These are phyloP conservation scores for Diarsia rubi DNA, from an alignment of 2,888 invertebrate species.

Conservation along the genomic window DNA sequence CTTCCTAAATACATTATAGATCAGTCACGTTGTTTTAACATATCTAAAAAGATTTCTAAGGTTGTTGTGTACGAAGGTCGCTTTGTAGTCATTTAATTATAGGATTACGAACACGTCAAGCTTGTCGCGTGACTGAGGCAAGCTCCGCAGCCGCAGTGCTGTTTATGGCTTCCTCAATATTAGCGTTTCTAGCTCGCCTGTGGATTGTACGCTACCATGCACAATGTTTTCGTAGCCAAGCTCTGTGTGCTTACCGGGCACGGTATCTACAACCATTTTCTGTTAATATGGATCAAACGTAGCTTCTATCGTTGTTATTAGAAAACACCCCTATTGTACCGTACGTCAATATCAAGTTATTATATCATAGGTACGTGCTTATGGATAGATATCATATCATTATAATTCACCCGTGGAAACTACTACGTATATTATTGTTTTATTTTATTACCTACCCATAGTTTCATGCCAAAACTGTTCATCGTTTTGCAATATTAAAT, in stretches of 20 bases:
- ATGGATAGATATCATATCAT: slow-evolving; percentile 5
- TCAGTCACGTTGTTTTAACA: slow-evolving; percentile 34
- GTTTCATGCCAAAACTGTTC: slow-evolving; percentile 5
- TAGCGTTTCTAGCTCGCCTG: slow-evolving; percentile 50
- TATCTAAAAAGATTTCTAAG: slow-evolving; percentile 60
- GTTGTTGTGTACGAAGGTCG: slow-evolving; percentile 68
- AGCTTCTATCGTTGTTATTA: slow-evolving; percentile 2
- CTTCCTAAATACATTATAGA: slow-evolving; percentile 8
- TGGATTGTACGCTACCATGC: slow-evolving; percentile 48
- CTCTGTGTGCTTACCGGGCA: slow-evolving; percentile 25
- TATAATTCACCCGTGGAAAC: slow-evolving; percentile 6
- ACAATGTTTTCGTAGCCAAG: slow-evolving; percentile 36
- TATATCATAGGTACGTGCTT: not conserved
- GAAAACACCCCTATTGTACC: slow-evolving; percentile 28
- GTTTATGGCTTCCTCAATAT: slow-evolving; percentile 66
- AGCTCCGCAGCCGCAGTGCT: slow-evolving; percentile 59
- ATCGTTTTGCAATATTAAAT: slow-evolving; percentile 10
- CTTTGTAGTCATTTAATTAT: slow-evolving; percentile 81
- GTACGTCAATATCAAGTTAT: not conserved
- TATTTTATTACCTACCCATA: slow-evolving; percentile 3
- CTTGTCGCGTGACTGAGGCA: slow-evolving; percentile 70
- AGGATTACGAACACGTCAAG: slow-evolving; percentile 76
- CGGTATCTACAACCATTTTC: not conserved
- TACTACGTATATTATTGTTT: slow-evolving; percentile 10
- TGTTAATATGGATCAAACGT: slow-evolving; percentile 1